Evolutionary conservation across 2,888 invertebrate species (phyloP).

Genomic region (Melieria picta): DNA sequence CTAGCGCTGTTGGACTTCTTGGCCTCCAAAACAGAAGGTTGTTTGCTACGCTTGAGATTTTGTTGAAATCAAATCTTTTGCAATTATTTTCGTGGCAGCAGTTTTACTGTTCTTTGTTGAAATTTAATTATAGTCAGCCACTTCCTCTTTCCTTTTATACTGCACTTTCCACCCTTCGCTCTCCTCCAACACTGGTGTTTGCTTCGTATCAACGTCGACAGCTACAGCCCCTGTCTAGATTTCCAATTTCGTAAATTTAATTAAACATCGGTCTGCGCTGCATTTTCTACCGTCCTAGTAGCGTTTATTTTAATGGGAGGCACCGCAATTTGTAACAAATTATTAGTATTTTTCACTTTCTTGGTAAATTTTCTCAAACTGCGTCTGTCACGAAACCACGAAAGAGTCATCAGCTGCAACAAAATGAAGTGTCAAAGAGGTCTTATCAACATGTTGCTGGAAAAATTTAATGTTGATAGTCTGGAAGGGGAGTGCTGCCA

Average conservation of each 20-base stretch:
- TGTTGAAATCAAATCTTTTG: not conserved
- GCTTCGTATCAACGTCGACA: not conserved
- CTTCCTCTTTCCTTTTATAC: slow-evolving; percentile 4
- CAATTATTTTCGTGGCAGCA: not conserved
- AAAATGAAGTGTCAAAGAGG: too few species aligned
- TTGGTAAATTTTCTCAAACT: too few species aligned
- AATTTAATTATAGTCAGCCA: slow-evolving; percentile 15
- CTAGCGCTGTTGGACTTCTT: not conserved
- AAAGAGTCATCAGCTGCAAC: too few species aligned
- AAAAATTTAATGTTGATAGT: too few species aligned
- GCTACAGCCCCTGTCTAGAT: not conserved
- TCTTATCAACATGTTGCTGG: too few species aligned
- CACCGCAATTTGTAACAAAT: too few species aligned
- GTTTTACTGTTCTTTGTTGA: slow-evolving; percentile 6
- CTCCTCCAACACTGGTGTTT: not conserved
- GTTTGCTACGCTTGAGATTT: not conserved
- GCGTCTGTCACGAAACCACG: too few species aligned
- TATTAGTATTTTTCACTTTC: too few species aligned
- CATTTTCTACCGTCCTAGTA: too few species aligned
- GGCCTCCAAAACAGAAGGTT: not conserved
- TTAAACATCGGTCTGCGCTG: not conserved
- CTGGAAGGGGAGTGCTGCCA: too few species aligned
- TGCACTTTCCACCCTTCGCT: not conserved
- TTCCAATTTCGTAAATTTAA: not conserved
- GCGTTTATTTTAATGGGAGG: too few species aligned